A percentile compares a stretch with the other conserved stretches of the same genome.
Evolutionary conservation across 37 sponge, comb jelly and placozoan species (phyloP).

Genomic region (Lycopodina hypogea): DNA sequence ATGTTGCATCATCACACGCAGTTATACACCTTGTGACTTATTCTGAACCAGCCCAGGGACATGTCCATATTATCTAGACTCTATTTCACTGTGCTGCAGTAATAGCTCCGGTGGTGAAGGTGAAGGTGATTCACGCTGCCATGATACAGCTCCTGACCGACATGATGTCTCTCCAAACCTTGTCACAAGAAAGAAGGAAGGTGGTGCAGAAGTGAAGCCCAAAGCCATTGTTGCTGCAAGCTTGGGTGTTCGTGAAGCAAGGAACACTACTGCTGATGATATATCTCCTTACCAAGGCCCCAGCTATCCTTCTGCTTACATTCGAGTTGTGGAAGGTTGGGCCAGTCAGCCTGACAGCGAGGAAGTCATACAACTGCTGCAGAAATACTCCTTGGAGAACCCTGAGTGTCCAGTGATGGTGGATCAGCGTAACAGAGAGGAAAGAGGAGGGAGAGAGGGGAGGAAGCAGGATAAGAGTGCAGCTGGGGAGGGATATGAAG

Average conservation of each 20-base stretch:
- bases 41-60: too few species aligned
- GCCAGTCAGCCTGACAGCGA: neutral
- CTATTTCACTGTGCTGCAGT: too few species aligned
- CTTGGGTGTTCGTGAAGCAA: neutral
- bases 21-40: too few species aligned
- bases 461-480: neutral
- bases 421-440: neutral
- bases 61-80: too few species aligned
- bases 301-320: slow-evolving; percentile 29
- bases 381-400: slow-evolving; percentile 26
- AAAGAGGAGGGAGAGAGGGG: neutral
- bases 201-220: neutral
- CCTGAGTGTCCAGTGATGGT: neutral
- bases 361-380: slow-evolving; percentile 5
- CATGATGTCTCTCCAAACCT: too few species aligned
- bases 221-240: neutral
- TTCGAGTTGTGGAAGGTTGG: slow-evolving; percentile 43
- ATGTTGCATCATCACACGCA: too few species aligned
- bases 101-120: neutral
- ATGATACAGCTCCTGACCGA: neutral
- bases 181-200: too few species aligned
- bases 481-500: slow-evolving; percentile 65
- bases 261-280: neutral
- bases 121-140: neutral
- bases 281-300: neutral